Evolutionary conservation across 2,888 invertebrate species (phyloP).

Genomic region (Perizoma affinitatum): DNA sequence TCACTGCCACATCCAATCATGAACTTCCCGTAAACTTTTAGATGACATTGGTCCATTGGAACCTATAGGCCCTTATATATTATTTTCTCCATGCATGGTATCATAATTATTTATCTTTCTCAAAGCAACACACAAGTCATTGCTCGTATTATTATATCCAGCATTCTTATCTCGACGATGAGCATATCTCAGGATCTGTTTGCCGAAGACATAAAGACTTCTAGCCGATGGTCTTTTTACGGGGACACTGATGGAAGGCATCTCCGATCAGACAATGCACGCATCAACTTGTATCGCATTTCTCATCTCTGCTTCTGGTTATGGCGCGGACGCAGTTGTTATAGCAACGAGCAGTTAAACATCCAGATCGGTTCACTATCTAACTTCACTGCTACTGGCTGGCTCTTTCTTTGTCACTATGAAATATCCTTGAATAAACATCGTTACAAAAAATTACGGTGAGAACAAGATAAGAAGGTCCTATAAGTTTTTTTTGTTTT

Average conservation of each 20-base stretch:
- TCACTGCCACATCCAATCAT: too few relatives aligned
- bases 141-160: not conserved
- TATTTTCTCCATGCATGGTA: not conserved
- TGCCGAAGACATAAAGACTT: constrained; percentile 44
- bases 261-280: constrained; percentile 59
- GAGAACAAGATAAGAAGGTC: too few relatives aligned
- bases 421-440: too few relatives aligned
- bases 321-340: constrained; percentile 38
- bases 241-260: constrained; percentile 47
- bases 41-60: too few relatives aligned
- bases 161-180: constrained; percentile 37
- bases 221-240: constrained; percentile 33
- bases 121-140: constrained; percentile 17
- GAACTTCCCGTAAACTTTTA: too few relatives aligned
- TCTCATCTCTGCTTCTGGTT: constrained; percentile 59
- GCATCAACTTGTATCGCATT: constrained; percentile 60
- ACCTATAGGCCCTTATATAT: too few relatives aligned
- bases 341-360: constrained; percentile 14
- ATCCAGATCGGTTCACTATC: not conserved
- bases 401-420: too few relatives aligned
- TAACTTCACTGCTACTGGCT: too few relatives aligned
- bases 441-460: too few relatives aligned
- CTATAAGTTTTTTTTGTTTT: not conserved
- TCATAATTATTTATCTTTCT: constrained; percentile 4
- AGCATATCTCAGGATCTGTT: constrained; percentile 47